Evolutionary conservation across 2,113 vertebrate genomes (phyloP).

Genomic region (Dolichallabes microphthalmus): DNA sequence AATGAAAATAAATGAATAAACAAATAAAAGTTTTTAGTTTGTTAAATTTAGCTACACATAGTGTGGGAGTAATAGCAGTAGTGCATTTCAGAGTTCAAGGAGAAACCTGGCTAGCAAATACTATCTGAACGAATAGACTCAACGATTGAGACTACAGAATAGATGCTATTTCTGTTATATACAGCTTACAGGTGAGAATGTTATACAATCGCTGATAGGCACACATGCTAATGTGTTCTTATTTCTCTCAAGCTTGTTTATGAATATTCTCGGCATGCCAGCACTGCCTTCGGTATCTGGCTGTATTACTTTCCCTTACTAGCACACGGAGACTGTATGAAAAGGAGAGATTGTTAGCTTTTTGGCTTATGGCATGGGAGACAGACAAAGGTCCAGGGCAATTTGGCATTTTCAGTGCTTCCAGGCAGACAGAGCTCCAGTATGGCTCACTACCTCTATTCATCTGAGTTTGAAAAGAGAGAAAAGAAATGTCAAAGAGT

Average conservation of each 20-base stretch:
- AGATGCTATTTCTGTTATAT: slow-evolving; percentile 10
- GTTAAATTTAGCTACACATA: neutral
- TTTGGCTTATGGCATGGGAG: slow-evolving; percentile 48
- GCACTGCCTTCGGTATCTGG: slow-evolving; percentile 27
- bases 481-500: slow-evolving; percentile 24
- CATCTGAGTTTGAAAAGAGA: slow-evolving; percentile 15
- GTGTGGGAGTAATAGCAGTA: neutral
- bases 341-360: slow-evolving; percentile 46
- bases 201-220: slow-evolving; percentile 36
- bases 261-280: slow-evolving; percentile 23
- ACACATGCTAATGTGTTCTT: slow-evolving; percentile 18
- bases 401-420: slow-evolving; percentile 38
- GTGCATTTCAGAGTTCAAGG: neutral
- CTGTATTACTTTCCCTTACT: slow-evolving; percentile 16
- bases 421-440: slow-evolving; percentile 16
- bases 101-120: neutral
- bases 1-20: no score
- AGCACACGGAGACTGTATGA: slow-evolving; percentile 40
- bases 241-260: slow-evolving; percentile 15
- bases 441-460: slow-evolving; percentile 41
- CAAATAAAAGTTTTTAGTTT: neutral
- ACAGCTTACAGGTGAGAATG: neutral
- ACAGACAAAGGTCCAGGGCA: slow-evolving; percentile 44
- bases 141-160: neutral
- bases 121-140: neutral